These are phyloP conservation scores for Cossypha polioptera DNA, from an alignment of 2,797 vertebrate genomes.

Conservation along the genomic window DNA sequence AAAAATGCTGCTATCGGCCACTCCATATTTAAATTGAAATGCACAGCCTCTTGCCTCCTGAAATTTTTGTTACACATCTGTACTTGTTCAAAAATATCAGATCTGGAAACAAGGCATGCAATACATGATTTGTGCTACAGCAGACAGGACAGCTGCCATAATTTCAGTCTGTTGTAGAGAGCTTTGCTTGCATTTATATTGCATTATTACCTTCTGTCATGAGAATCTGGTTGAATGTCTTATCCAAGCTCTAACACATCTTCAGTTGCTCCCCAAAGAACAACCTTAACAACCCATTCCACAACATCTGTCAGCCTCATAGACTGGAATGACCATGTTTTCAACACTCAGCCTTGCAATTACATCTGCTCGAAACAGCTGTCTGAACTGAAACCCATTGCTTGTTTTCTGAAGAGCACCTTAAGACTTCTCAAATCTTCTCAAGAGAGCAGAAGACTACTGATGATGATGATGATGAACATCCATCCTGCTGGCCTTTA, in stretches of 20 bases:
- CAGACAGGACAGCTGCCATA: neutral
- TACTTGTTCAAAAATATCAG: neutral
- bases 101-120: neutral
- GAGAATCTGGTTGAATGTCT: conserved; percentile 1
- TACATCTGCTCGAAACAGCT: neutral
- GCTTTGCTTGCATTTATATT: neutral
- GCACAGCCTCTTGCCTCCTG: neutral
- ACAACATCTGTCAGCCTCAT: neutral
- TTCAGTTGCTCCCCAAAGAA: neutral
- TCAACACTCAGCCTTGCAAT: neutral
- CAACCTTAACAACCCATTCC: neutral
- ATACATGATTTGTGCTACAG: neutral
- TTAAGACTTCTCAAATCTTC: neutral
- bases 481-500: neutral
- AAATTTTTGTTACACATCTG: neutral
- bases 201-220: neutral
- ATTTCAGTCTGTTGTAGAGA: neutral
- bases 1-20: neutral
- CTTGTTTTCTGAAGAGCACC: neutral
- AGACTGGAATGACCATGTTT: neutral
- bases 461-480: neutral
- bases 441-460: neutral
- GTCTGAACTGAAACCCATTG: neutral
- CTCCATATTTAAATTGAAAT: neutral
- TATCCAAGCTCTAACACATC: neutral